These are phyloP conservation scores for Morone saxatilis DNA, from an alignment of 2,113 vertebrate genomes.

Conservation along the genomic window DNA sequence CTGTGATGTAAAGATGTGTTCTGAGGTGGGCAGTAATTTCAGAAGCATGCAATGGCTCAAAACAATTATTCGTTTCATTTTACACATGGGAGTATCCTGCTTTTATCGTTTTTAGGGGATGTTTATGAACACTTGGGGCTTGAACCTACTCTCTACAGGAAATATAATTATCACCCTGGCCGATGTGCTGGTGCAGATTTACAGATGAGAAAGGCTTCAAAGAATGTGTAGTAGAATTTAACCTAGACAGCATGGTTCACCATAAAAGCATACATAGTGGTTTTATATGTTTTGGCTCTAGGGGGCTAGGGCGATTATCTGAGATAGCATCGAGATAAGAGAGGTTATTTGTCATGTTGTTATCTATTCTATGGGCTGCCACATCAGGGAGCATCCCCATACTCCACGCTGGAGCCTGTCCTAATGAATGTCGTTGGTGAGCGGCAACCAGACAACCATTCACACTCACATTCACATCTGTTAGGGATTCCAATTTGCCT, in stretches of 20 bases:
- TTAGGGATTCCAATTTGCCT: neutral
- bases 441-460: neutral
- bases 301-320: slow-evolving; percentile 27
- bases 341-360: neutral
- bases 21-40: neutral
- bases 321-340: neutral
- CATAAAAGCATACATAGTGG: neutral
- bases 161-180: neutral
- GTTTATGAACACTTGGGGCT: neutral
- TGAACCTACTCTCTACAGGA: neutral
- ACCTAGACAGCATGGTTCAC: neutral
- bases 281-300: slow-evolving; percentile 11
- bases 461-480: neutral
- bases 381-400: neutral
- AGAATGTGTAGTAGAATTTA: neutral
- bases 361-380: neutral
- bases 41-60: neutral
- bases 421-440: neutral
- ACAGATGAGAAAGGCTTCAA: slow-evolving; percentile 1
- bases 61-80: neutral
- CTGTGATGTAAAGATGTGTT: slow-evolving; percentile 2
- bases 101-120: neutral
- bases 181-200: neutral
- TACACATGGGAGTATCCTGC: neutral
- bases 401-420: neutral